Evolutionary conservation across 2,113 vertebrate species (phyloP), one percentile per base, ranked within the genome.

Genomic region (Ifrita kowaldi): DNA sequence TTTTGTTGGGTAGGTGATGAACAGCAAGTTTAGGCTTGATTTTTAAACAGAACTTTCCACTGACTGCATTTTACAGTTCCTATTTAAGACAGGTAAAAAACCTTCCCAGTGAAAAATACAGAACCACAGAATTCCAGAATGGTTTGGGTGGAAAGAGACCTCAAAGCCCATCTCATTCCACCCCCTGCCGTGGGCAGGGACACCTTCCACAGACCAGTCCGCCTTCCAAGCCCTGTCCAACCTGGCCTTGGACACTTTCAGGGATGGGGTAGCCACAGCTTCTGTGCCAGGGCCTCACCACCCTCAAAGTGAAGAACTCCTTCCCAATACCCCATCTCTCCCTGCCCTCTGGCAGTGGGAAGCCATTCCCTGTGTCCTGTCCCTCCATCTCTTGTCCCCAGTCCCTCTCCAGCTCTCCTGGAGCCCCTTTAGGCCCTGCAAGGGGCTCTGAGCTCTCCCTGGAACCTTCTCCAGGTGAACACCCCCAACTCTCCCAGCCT

Each of bases 311-410:
- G 9, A 47, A 19, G 0, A 3, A 53, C 53, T 76, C 1, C 9
- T 47, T n/a, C n/a, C 21, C 16, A 32, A 5, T 2, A 47, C 32
- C 16, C 46, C 39, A 60, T 5, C 47, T 0, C 2, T 0, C 9
- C 41, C 28, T 53, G 6, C 20, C 8, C 33, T 52, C 10, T 75
- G 46, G 6, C 9, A 46, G 5, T 39, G 0, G 0, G 0, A 24
- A 33, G 16, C 10, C 24, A 32, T 62, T 60, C 11, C 28, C 28
- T 10, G 7, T 68, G n/a, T 53, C 20, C 53, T 76, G 18, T 62
- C 10, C 0, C n/a, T 62, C 47, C 39, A 41, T 1, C 3, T 16
- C 39, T 60, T 46, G n/a, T 68, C 11, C 28, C 11, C 1, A 32
- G 47, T 55, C n/a, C 14, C 21, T 69, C 41, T 83, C 9, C 78